Percentiles rank a stretch among this genome's conserved stretches.
These are phyloP conservation scores for Scaptomyza caliginosa DNA, from an alignment of 2,888 invertebrate genomes.

Conservation along the genomic window DNA sequence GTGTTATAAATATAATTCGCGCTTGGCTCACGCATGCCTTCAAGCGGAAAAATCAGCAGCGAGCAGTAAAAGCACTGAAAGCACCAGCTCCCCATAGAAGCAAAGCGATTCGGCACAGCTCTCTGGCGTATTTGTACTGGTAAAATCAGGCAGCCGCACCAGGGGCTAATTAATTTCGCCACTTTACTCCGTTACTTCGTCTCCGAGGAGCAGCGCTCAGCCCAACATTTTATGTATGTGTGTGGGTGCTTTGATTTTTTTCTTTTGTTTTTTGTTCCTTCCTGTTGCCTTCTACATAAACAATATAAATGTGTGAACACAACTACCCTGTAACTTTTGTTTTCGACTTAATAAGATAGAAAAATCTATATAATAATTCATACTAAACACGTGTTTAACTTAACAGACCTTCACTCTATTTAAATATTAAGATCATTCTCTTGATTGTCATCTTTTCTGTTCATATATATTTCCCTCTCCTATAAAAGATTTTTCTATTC, in stretches of 20 bases:
- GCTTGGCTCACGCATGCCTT: constrained; percentile 50
- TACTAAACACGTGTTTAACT: too few species aligned
- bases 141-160: constrained; percentile 77
- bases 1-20: constrained; percentile 73
- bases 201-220: constrained; percentile 58
- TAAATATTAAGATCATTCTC: too few species aligned
- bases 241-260: constrained; percentile 44
- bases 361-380: too few species aligned
- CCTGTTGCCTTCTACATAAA: constrained; percentile 27
- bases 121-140: constrained; percentile 54
- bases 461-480: constrained; percentile 11
- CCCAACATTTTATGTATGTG: constrained; percentile 35
- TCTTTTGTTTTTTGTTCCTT: constrained; percentile 19
- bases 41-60: neutral
- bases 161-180: constrained; percentile 78
- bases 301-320: neutral
- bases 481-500: constrained; percentile 11
- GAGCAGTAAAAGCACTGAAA: neutral
- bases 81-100: constrained; percentile 14
- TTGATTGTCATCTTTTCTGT: neutral
- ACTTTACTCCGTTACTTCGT: constrained; percentile 69
- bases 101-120: constrained; percentile 40
- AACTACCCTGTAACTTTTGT: constrained; percentile 9
- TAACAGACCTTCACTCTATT: too few species aligned
- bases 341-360: too few species aligned